These are phyloP conservation scores for Callinectes sapidus DNA, from an alignment of 2,888 invertebrate genomes.

Conservation along the genomic window DNA sequence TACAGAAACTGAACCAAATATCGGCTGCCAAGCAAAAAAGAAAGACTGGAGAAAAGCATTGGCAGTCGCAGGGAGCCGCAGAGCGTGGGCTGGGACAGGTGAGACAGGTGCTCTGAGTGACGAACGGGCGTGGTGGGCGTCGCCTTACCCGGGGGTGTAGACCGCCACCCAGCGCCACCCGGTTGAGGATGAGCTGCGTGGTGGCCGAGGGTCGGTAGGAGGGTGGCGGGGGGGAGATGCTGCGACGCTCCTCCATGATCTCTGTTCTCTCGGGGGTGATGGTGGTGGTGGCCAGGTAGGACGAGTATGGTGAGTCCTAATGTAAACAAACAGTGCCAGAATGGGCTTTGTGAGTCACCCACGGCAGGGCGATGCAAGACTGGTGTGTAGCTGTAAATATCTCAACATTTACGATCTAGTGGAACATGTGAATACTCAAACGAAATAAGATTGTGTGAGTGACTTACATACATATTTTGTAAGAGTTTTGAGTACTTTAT, in stretches of 20 bases:
- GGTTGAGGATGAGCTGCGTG: conserved; percentile 71
- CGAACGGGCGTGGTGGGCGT: conserved; percentile 1
- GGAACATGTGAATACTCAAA: background rate
- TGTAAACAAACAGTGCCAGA: conserved; percentile 49
- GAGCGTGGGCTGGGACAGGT: background rate
- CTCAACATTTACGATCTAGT: background rate
- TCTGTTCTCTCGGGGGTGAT: conserved; percentile 40
- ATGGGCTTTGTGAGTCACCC: background rate
- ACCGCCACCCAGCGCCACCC: conserved; percentile 55
- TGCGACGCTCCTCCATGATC: conserved; percentile 47
- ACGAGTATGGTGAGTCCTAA: conserved; percentile 46
- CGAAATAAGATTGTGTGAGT: background rate
- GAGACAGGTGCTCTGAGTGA: background rate
- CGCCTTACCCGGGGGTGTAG: conserved; percentile 46
- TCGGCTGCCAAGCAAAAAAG: background rate
- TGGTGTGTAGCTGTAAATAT: conserved; percentile 2
- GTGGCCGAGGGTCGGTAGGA: conserved; percentile 64
- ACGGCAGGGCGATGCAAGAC: background rate
- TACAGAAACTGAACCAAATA: background rate
- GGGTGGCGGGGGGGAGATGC: conserved; percentile 37
- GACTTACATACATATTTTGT: background rate
- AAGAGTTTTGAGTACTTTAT: background rate
- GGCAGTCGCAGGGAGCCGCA: conserved; percentile 10
- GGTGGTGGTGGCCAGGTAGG: conserved; percentile 38
- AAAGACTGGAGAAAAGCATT: background rate